Evolutionary conservation across 2,113 vertebrate genomes (phyloP), one percentile per base, ranked within the genome.

Genomic region (Bungarus multicinctus): DNA sequence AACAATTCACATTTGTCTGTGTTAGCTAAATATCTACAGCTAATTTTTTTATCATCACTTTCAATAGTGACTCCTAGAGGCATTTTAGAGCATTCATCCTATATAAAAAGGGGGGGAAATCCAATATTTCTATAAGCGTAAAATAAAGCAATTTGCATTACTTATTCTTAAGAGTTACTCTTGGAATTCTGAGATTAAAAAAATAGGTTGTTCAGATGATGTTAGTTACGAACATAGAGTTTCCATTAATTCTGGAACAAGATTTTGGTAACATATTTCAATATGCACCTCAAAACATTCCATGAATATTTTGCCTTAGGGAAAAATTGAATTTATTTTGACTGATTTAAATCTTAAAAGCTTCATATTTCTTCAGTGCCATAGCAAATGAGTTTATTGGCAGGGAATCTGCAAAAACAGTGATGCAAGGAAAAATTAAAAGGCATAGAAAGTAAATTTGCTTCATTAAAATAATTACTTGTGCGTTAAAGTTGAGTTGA

Each of bases 41-140:
- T 91, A 23, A n/a, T n/a, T 12, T 27, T 12, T 39, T 0, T 74
- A 4, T 5, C 25, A 0, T 0, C 90, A 95, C 88, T 95, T 94
- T 94, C 91, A 91, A 39, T 89, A 90, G 91, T 94, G 97, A 92
- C 97, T 96, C 95, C 97, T 97, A 93, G 96, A 96, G 97, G 96
- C 86, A 4, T 89, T 39, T 23, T 53, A 89, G 12, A 25, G 39
- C 86, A 58, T 11, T 90, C 30, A 30, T 50, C 25, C 50, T 81
- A 55, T 94, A 52, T 95, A 25, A 20, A 25, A 3, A 52, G 94
- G 14, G 5, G 20, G 3, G 47, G 22, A 47, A 8, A 0, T 92
- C 89, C 4, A 8, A 7, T 92, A 11, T 94, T 91, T 39, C 60
- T 69, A 0, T 34, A 9, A 50, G 54, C 91, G 94, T 1, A 54